A percentile compares a stretch with the other conserved stretches of the same genome.
phyloP scores from a whole-genome alignment of 2,113 vertebrate species.

The Prunella fulvescens region DNA sequence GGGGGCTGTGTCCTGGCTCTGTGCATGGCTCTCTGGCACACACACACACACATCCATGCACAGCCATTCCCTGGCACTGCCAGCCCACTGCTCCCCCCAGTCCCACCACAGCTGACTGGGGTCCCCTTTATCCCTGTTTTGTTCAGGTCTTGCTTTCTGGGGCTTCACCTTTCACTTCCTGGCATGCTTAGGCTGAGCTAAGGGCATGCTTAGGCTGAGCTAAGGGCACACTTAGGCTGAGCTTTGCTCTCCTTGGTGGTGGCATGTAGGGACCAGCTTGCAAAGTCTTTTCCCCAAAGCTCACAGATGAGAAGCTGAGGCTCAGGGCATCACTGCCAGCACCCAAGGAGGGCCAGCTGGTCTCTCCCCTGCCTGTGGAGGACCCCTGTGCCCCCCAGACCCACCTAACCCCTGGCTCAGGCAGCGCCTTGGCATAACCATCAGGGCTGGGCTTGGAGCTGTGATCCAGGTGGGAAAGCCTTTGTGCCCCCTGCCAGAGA shows the following conservation, averaged over 20 bases:
- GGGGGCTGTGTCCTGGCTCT: neutral
- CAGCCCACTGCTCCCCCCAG: rapidly evolving
- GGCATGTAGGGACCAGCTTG: neutral
- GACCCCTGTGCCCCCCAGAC: neutral
- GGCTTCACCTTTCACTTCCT: neutral
- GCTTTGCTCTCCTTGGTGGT: neutral
- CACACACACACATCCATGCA: neutral
- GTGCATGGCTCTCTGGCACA: rapidly evolving
- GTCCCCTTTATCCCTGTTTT: neutral
- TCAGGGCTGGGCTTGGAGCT: neutral
- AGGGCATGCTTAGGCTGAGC: neutral
- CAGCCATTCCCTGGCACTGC: neutral
- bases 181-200: rapidly evolving
- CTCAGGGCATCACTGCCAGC: neutral
- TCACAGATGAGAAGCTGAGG: neutral
- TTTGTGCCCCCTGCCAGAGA: neutral
- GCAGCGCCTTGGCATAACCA: rapidly evolving
- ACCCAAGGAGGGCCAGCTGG: rapidly evolving
- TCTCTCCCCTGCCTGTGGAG: neutral
- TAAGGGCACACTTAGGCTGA: neutral
- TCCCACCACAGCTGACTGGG: neutral
- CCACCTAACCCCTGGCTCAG: neutral
- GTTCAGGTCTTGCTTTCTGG: neutral
- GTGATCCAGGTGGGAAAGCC: neutral
- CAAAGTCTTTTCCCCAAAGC: neutral